Evolutionary conservation across 2,113 vertebrate species (phyloP), one percentile per base, ranked within the genome.

Genomic region (Lampris incognitus): DNA sequence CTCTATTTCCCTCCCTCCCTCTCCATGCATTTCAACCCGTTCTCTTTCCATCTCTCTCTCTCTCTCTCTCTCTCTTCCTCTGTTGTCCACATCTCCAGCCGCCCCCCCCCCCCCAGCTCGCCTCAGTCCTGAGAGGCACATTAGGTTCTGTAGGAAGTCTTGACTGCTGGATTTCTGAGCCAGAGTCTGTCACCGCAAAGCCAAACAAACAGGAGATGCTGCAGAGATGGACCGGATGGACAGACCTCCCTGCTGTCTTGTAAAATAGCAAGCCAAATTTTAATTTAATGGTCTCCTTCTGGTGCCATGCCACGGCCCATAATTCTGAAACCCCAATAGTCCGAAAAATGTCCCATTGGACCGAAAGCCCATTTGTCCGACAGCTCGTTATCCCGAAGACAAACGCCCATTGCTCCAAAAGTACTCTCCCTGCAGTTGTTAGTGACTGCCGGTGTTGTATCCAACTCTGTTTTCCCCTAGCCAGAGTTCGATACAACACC

Each of bases 141-240:
- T 82, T 52, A 64, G 83, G 73, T 79, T 62, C 82, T 24, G 49
- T 74, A 55, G 71, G 59, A 42, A 77, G 59, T 57, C 73, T 77
- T 60, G 66, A 74, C 74, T 68, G 67, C 63, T 54, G 57, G 67
- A 72, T 7, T 55, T 74, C 62, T 56, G 68, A n/a, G 68, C 76
- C 37, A 4, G 84, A 87, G 80, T 56, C 76, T 66, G 70, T 67
- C 10, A 42, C 88, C 84, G 1, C 85, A 79, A 58, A 85, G 74
- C 81, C 83, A 80, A 87, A 91, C 82, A 86, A 89, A 87, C 78
- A 65, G 3, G 39, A 10, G 81, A 81, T 76, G 8, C 69, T 69
- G 60, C 56, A 50, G 66, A 85, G 78, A 72, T 7, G 56, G 78
- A 62, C 46, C 24, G 42, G 73, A 72, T 76, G 72, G 74, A 77